Evolutionary conservation across 2,797 vertebrate species (phyloP).

Genomic region (Trematomus bernacchii): DNA sequence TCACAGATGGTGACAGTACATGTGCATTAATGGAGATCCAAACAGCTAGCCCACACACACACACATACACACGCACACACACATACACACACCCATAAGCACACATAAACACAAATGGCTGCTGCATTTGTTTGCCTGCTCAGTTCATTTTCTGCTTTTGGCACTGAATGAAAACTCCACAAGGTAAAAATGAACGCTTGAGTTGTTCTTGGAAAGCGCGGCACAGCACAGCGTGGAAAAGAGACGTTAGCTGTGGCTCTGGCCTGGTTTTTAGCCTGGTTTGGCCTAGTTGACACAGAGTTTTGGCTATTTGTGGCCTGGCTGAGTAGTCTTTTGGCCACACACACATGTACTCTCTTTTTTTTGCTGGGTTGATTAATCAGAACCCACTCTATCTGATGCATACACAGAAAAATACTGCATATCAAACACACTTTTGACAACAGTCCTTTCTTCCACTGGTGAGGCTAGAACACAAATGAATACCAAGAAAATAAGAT

Average conservation of each 20-base stretch:
- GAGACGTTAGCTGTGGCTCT: slow-evolving; percentile 46
- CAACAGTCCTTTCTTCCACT: slow-evolving; percentile 27
- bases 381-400: slow-evolving; percentile 27
- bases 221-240: slow-evolving; percentile 52
- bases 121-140: slow-evolving; percentile 76
- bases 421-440: slow-evolving; percentile 48
- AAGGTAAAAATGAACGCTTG: slow-evolving; percentile 57
- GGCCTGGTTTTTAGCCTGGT: slow-evolving; percentile 59
- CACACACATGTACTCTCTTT: slow-evolving; percentile 15
- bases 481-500: slow-evolving; percentile 49
- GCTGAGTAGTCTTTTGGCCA: slow-evolving; percentile 58
- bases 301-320: slow-evolving; percentile 67
- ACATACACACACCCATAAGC: slow-evolving; percentile 2
- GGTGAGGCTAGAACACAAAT: slow-evolving; percentile 47
- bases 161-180: slow-evolving; percentile 52
- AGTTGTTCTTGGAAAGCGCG: slow-evolving; percentile 48
- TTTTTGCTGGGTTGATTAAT: slow-evolving; percentile 41
- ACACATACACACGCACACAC: background rate
- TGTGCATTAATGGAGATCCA: slow-evolving; percentile 10
- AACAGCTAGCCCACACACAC: background rate
- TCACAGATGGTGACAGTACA: slow-evolving; percentile 19
- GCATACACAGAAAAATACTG: slow-evolving; percentile 38
- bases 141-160: slow-evolving; percentile 60
- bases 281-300: slow-evolving; percentile 69
- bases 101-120: slow-evolving; percentile 62